Conservation (phyloP, 2,888 invertebrate species). For the Gasteruption jaculator region DNA sequence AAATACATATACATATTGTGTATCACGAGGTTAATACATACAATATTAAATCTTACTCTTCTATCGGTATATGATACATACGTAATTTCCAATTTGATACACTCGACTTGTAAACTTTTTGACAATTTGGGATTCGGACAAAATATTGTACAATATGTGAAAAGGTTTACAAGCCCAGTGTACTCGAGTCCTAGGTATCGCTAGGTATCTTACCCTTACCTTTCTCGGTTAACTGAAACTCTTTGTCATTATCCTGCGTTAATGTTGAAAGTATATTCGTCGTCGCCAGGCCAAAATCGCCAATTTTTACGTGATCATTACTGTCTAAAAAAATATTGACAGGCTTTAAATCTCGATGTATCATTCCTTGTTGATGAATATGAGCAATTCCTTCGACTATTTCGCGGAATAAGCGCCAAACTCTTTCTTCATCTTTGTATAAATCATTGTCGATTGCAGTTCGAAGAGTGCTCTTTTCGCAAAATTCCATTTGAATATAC, state of each 20-base stretch:
- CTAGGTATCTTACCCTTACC: too few species aligned
- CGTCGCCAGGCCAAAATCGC: conserved; percentile 95
- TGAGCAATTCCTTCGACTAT: conserved; percentile 88
- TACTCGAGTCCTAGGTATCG: too few species aligned
- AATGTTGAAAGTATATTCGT: conserved; percentile 60
- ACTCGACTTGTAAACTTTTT: too few species aligned
- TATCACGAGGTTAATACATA: too few species aligned
- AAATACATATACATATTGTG: too few species aligned
- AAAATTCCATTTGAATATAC: conserved; percentile 98
- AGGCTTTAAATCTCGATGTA: conserved; percentile 80
- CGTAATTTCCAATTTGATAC: too few species aligned
- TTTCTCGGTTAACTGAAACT: conserved; percentile 35
- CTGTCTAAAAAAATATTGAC: conserved; percentile 94
- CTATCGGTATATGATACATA: too few species aligned
- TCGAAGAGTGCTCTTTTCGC: conserved; percentile 89
- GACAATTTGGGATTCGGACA: neutral
- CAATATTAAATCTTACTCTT: too few species aligned
- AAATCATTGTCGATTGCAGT: conserved; percentile 84
- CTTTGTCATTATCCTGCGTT: conserved; percentile 36
- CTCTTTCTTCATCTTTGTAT: conserved; percentile 70
- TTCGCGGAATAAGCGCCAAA: conserved; percentile 92
- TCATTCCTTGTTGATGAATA: conserved; percentile 90
- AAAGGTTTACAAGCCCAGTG: too few species aligned
- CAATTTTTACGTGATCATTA: conserved; percentile 94
- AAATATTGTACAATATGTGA: conserved; percentile 28